Evolutionary conservation across 2,888 invertebrate genomes (phyloP).

Genomic region (Phortica okadai): DNA sequence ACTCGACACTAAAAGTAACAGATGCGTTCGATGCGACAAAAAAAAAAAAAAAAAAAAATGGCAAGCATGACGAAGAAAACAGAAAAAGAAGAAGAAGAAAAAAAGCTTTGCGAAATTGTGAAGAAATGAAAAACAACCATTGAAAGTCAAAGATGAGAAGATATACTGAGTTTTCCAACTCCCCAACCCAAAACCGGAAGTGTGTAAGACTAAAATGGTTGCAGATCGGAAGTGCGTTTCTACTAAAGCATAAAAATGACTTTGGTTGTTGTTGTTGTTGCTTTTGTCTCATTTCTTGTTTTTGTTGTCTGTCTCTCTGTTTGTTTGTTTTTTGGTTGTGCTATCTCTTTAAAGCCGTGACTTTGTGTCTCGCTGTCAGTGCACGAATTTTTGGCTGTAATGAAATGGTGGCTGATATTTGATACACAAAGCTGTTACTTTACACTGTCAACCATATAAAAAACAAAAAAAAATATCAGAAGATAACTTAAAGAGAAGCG

Average conservation of each 20-base stretch:
- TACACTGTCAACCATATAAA: neutral
- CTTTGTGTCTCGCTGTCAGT: slow-evolving; percentile 3
- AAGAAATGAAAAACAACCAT: neutral
- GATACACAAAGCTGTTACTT: neutral
- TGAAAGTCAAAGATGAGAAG: neutral
- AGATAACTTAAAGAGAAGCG: neutral
- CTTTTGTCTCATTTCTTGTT: slow-evolving; percentile 58
- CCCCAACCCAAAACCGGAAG: neutral
- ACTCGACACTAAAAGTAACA: slow-evolving; percentile 4
- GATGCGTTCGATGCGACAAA: neutral
- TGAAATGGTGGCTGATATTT: slow-evolving; percentile 10
- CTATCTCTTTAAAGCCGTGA: slow-evolving; percentile 1
- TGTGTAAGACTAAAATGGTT: slow-evolving; percentile 21
- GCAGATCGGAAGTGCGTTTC: slow-evolving; percentile 13
- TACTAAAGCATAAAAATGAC: neutral
- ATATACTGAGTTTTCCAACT: neutral
- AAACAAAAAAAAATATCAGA: neutral
- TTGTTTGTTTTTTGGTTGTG: slow-evolving; percentile 27
- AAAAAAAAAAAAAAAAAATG: neutral
- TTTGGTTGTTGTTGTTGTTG: neutral
- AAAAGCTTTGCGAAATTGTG: neutral
- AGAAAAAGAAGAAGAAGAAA: neutral
- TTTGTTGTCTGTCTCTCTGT: slow-evolving; percentile 29
- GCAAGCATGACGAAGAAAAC: neutral
- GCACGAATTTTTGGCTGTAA: neutral